These are phyloP conservation scores for Meda fulgida DNA, from an alignment of 2,797 vertebrate genomes.

Conservation along the genomic window DNA sequence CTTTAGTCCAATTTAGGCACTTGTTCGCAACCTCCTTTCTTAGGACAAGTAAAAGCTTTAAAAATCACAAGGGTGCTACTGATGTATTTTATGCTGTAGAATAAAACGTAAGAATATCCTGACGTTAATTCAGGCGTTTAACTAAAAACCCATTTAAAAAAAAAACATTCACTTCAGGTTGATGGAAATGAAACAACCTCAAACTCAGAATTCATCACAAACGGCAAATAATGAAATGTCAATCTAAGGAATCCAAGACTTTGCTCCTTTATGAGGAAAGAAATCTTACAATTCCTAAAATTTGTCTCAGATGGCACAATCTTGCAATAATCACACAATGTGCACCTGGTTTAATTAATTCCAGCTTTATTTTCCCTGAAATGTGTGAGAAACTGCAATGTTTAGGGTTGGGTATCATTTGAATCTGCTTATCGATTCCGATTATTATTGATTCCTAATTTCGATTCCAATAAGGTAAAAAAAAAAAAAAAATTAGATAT, in stretches of 20 bases:
- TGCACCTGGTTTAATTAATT: neutral
- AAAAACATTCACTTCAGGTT: neutral
- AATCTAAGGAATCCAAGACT: neutral
- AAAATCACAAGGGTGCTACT: too few relatives aligned
- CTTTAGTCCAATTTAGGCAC: too few relatives aligned
- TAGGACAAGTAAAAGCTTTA: too few relatives aligned
- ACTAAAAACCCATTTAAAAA: neutral
- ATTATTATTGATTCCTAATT: too few relatives aligned
- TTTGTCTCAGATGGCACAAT: slow-evolving; percentile 5
- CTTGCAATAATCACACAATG: neutral
- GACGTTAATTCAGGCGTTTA: neutral
- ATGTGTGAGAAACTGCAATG: neutral
- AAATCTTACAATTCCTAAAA: neutral
- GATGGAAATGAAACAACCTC: neutral
- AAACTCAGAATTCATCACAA: neutral
- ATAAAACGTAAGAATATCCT: too few relatives aligned
- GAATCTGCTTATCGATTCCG: too few relatives aligned
- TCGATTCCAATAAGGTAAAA: too few relatives aligned
- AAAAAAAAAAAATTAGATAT: too few relatives aligned
- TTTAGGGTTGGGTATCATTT: too few relatives aligned
- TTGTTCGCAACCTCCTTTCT: too few relatives aligned
- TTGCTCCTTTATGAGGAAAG: neutral
- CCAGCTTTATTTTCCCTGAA: neutral
- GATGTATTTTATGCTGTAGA: too few relatives aligned
- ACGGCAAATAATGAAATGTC: neutral